Percentiles rank a stretch among this genome's conserved stretches.
Evolutionary conservation across 2,888 invertebrate species (phyloP).

Genomic region (Nowickia ferox): DNA sequence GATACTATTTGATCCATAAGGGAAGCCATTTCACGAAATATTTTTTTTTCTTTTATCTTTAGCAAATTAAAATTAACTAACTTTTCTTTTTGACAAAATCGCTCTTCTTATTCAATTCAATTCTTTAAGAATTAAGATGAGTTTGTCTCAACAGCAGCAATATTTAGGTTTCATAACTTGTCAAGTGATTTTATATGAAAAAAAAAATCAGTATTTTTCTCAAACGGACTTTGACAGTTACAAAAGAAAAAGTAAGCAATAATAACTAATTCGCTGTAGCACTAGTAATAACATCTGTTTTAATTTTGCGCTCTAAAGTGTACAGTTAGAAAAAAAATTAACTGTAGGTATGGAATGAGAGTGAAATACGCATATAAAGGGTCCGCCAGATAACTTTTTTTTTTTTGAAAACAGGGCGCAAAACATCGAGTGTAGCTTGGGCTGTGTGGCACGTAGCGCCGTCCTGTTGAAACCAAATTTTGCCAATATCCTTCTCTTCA

Average conservation of each 20-base stretch:
- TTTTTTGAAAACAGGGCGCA: too few species aligned
- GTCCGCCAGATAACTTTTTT: too few species aligned
- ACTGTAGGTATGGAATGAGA: neutral
- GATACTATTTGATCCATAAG: neutral
- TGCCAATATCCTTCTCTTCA: too few species aligned
- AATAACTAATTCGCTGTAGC: neutral
- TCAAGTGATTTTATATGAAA: neutral
- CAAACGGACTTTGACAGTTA: neutral
- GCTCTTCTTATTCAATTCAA: neutral
- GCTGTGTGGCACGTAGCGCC: too few species aligned
- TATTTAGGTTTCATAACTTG: too few species aligned
- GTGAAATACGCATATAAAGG: neutral
- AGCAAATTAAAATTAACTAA: neutral
- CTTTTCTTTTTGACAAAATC: neutral
- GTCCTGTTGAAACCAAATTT: too few species aligned
- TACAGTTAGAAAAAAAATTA: slow-evolving; percentile 44
- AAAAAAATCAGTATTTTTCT: neutral
- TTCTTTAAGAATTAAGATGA: too few species aligned
- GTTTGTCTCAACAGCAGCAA: too few species aligned
- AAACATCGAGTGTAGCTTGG: too few species aligned
- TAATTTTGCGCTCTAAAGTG: slow-evolving; percentile 3
- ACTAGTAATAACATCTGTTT: neutral
- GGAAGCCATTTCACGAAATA: slow-evolving; percentile 9
- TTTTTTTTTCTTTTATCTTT: neutral
- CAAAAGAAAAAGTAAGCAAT: neutral